phyloP scores from a whole-genome alignment of 1,140 invertebrate genomes.

The Thaumatotibia leucotreta region DNA sequence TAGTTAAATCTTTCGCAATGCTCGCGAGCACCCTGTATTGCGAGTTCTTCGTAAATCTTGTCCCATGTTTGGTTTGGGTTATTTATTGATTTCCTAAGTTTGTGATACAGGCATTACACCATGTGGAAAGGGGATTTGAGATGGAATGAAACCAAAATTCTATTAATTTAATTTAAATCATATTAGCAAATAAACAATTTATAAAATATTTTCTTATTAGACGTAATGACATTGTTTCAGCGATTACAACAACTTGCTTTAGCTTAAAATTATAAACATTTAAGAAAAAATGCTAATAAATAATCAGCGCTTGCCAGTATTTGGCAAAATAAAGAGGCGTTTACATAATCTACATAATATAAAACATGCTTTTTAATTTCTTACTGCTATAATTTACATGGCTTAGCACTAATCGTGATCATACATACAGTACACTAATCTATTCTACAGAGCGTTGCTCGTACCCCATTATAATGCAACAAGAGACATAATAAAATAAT shows the following conservation, averaged over 20 bases:
- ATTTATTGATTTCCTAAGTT: neutral
- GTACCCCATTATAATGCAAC: slow-evolving; percentile 17
- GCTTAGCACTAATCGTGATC: slow-evolving; percentile 59
- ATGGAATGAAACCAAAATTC: slow-evolving; percentile 37
- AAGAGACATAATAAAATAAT: neutral
- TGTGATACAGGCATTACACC: neutral
- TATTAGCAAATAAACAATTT: slow-evolving; percentile 77
- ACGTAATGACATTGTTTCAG: slow-evolving; percentile 60
- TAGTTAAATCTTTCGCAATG: too few relatives aligned
- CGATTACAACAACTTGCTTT: slow-evolving; percentile 59
- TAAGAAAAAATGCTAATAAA: slow-evolving; percentile 74
- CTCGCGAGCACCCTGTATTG: too few relatives aligned
- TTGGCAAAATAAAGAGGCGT: slow-evolving; percentile 61
- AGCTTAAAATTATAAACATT: slow-evolving; percentile 70
- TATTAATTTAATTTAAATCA: slow-evolving; percentile 61
- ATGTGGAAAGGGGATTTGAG: neutral
- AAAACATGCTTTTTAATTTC: slow-evolving; percentile 70
- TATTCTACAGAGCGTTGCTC: slow-evolving; percentile 50
- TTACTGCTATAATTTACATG: slow-evolving; percentile 70
- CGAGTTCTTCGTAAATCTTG: too few relatives aligned
- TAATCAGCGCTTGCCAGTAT: slow-evolving; percentile 61
- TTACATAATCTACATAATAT: slow-evolving; percentile 72
- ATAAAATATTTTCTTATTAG: slow-evolving; percentile 73
- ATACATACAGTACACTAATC: slow-evolving; percentile 53
- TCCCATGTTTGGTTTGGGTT: too few relatives aligned